These are phyloP conservation scores for Ceratoteleas bidentatus DNA, from an alignment of 1,140 invertebrate species.

Conservation along the genomic window DNA sequence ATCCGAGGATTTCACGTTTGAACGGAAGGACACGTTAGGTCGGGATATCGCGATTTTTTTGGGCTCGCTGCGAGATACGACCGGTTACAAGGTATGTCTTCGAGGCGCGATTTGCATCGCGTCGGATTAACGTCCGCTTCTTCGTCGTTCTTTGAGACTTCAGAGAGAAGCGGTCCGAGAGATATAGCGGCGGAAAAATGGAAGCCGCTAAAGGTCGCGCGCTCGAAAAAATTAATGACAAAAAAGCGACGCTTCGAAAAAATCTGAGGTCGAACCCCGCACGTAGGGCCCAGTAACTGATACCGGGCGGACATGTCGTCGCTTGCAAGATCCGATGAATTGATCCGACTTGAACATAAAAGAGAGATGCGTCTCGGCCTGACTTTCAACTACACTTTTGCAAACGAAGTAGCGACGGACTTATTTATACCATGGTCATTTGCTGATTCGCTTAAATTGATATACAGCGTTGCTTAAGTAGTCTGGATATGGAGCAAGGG, in stretches of 20 bases:
- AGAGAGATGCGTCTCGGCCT: constrained; percentile 26
- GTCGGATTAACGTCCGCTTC: constrained; percentile 71
- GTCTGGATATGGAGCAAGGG: too few species aligned
- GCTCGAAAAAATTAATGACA: constrained; percentile 34
- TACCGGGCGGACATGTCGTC: constrained; percentile 46
- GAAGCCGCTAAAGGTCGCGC: constrained; percentile 64
- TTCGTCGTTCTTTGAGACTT: constrained; percentile 55
- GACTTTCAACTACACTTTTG: constrained; percentile 12
- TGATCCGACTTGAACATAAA: constrained; percentile 47
- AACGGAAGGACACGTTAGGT: constrained; percentile 55
- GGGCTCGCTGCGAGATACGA: constrained; percentile 50
- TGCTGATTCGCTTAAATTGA: neutral
- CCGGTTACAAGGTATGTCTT: constrained; percentile 63
- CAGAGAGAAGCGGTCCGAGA: constrained; percentile 63
- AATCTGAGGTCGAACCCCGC: constrained; percentile 43
- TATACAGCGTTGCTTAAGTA: neutral
- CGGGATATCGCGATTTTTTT: constrained; percentile 63
- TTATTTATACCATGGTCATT: neutral
- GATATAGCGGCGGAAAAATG: constrained; percentile 55
- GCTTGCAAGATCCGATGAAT: constrained; percentile 46
- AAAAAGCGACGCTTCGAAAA: constrained; percentile 34
- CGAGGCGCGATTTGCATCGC: constrained; percentile 69
- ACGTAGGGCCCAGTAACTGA: constrained; percentile 30
- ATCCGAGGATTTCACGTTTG: constrained; percentile 43
- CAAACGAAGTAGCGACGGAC: neutral